Base-by-base conservation (phyloP, 1,140 invertebrate species). In the Formica selysi region DNA sequence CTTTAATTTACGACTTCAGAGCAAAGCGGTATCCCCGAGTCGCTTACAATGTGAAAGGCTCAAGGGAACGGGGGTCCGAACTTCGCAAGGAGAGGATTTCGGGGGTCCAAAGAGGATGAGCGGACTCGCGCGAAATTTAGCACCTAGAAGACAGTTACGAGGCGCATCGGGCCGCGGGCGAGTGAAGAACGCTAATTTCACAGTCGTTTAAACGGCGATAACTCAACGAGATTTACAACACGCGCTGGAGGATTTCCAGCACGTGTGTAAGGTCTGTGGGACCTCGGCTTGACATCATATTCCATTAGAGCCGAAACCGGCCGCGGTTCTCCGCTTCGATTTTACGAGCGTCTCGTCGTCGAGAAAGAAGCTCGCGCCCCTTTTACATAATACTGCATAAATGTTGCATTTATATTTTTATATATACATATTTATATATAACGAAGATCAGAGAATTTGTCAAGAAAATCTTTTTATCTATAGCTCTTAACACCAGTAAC, bases 81-180 rank as follows among this genome's bases (percentile, higher is more conserved):
- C 61, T 57, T 4, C 29, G 44, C n/a, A 7, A 19, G 26, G n/a
- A 68, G n/a, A 68, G n/a, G 13, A 48, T 71, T 85, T 59, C 22
- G 62, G 26, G 70, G 44, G 54, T 44, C 3, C n/a, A 32, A 67
- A 51, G 65, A n/a, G 10, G 38, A 76, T 54, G 29, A 57, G 41
- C 22, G 32, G 71, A 68, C 71, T 62, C 51, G 85, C 76, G 79
- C 85, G 84, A 92, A 94, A 93, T 95, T 95, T 95, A 95, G 93
- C 94, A 94, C 93, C 93, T 94, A 91, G 91, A 94, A 95, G 94
- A 95, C 94, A 95, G 94, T 95, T 95, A 95, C 91, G 93, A 93
- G 90, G 91, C 89, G 91, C 92, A 92, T 93, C 90, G 89, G 54
- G 83, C 76, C 36, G 87, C 62, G 44, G 88, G 80, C 91, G 90